Percentiles rank a stretch among this genome's conserved stretches.
These are phyloP conservation scores for Aegypius monachus DNA, from an alignment of 2,113 vertebrate species.

Conservation along the genomic window DNA sequence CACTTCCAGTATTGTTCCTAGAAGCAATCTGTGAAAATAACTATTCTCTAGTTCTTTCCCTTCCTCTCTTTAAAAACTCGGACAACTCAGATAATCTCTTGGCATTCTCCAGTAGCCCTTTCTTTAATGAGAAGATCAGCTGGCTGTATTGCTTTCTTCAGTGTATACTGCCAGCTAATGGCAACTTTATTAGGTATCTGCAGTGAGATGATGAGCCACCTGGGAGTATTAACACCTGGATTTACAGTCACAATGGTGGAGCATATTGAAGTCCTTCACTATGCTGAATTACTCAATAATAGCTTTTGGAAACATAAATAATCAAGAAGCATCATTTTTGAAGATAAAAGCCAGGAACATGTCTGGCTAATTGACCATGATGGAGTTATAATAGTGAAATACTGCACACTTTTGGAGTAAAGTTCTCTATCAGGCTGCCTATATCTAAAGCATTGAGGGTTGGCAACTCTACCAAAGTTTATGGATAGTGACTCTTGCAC, in stretches of 20 bases:
- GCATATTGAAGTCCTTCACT: slow-evolving; percentile 73
- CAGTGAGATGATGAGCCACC: slow-evolving; percentile 72
- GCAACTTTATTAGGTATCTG: slow-evolving; percentile 77
- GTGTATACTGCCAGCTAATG: slow-evolving; percentile 72
- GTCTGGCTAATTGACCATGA: slow-evolving; percentile 82
- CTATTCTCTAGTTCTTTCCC: background rate
- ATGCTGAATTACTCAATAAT: slow-evolving; percentile 79
- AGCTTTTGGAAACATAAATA: slow-evolving; percentile 81
- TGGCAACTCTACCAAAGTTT: slow-evolving; percentile 51
- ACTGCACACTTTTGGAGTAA: slow-evolving; percentile 62
- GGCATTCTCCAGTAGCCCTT: slow-evolving; percentile 47
- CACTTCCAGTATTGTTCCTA: background rate
- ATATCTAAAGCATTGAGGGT: slow-evolving; percentile 36
- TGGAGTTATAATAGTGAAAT: slow-evolving; percentile 82
- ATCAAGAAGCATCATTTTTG: slow-evolving; percentile 79
- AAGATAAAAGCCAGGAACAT: slow-evolving; percentile 77
- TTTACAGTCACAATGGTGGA: slow-evolving; percentile 75
- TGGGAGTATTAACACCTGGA: slow-evolving; percentile 82
- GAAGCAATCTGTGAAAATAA: background rate
- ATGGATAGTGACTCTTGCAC: slow-evolving; percentile 29
- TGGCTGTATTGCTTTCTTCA: slow-evolving; percentile 61
- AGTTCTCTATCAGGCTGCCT: slow-evolving; percentile 55
- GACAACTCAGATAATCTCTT: slow-evolving; percentile 62
- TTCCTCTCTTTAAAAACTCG: slow-evolving; percentile 39
- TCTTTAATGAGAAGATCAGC: slow-evolving; percentile 72